These are phyloP conservation scores for Sepioteuthis lessoniana DNA, from an alignment of 2,888 invertebrate species.

Conservation along the genomic window DNA sequence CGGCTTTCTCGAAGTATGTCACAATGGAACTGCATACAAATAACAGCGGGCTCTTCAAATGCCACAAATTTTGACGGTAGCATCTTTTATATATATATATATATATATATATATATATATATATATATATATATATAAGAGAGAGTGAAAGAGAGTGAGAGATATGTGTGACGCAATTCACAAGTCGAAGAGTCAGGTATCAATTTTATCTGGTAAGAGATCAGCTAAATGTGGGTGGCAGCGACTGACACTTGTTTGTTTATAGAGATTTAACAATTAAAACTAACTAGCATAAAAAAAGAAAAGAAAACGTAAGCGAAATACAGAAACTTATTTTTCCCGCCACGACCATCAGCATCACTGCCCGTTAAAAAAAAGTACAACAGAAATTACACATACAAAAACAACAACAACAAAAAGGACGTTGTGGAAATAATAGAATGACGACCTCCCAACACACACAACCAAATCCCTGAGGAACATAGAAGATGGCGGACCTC, in stretches of 20 bases:
- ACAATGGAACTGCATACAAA: too few species aligned
- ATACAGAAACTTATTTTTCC: neutral
- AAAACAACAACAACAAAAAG: neutral
- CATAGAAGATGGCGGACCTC: neutral
- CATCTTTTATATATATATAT: too few species aligned
- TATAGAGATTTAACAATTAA: neutral
- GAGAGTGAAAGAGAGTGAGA: neutral
- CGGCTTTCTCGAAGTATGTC: too few species aligned
- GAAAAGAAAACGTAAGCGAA: neutral
- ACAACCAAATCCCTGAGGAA: neutral
- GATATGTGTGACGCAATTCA: neutral
- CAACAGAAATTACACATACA: neutral
- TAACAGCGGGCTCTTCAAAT: too few species aligned
- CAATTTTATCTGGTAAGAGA: neutral
- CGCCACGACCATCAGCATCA: neutral
- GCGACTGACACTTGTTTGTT: constrained; percentile 33
- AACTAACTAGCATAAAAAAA: neutral
- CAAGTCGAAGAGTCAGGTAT: neutral
- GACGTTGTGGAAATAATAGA: neutral
- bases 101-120: neutral
- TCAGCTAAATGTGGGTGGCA: neutral
- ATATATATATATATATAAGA: neutral
- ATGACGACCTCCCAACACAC: neutral
- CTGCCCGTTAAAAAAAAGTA: too few species aligned
- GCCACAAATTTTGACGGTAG: too few species aligned